Base-by-base conservation (phyloP, 1,140 invertebrate species). In the Zophobas morio region DNA sequence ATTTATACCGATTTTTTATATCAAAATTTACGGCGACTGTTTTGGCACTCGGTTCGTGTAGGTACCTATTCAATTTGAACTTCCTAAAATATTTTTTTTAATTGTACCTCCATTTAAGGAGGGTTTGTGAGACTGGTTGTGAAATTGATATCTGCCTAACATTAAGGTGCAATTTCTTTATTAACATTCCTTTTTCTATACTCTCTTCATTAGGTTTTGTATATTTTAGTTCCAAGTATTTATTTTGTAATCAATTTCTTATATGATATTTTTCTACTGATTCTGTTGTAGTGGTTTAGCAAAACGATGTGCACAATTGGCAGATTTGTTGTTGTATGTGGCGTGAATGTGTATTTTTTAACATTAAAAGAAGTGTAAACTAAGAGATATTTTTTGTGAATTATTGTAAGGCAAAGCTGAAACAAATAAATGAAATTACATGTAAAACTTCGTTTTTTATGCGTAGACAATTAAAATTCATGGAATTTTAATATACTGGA, bases 81-180 rank as follows among this genome's bases (percentile, higher is more conserved):
- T 73, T 73, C 71, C 71, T 47, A 53, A 36, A 72, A 49, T 34
- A 70, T 37, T 37, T 47, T 20, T 54, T 72, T 72, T 54, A 73
- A 34, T 53, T 72, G 34, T 37, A 32, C 71, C 71, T 73, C 71
- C 71, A 73, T 73, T 73, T 42, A 73, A 0, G 71, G 71, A 73
- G 71, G 71, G 20, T 34, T 53, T 56, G 71, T 73, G 71, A 73
- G 71, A 73, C 71, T 73, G 71, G 49, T 73, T 73, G 71, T 73
- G 71, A 49, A 73, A 73, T 73, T 73, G 70, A 53, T 42, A 39
- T 73, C 71, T 73, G 71, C 71, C 71, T 73, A 36, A 73, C 36
- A 53, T 72, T 36, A 53, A 54, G 33, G 34, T 51, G 51, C 70
- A 72, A 72, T 6, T 72, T 73, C 70, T 72, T 32, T 73, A 37